Percentiles rank a stretch among this genome's conserved stretches.
These are phyloP conservation scores for Lasaia peninsularis DNA, from an alignment of 1,140 invertebrate genomes.

Conservation along the genomic window DNA sequence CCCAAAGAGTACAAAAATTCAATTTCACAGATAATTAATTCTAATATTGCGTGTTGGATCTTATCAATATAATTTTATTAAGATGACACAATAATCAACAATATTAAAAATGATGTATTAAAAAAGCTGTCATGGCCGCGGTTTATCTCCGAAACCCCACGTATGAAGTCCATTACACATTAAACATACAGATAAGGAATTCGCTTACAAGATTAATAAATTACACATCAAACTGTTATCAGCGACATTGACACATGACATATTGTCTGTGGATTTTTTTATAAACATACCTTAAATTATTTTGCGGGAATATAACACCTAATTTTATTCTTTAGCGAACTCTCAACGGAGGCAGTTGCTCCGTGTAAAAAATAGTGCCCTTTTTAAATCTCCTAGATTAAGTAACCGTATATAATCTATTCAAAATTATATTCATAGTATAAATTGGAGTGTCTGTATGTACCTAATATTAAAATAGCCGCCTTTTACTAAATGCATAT, in stretches of 20 bases:
- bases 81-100: slow-evolving; percentile 7
- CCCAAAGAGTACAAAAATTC: background rate
- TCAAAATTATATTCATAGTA: no score
- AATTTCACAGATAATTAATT: slow-evolving; percentile 2
- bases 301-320: background rate
- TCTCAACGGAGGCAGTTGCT: no score
- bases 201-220: slow-evolving; percentile 22
- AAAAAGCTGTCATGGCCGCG: slow-evolving; percentile 13
- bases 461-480: no score
- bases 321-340: background rate
- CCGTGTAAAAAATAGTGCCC: no score
- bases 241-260: slow-evolving; percentile 23
- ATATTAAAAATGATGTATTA: slow-evolving; percentile 9
- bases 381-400: no score
- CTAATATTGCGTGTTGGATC: background rate
- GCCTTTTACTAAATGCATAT: no score
- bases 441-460: no score
- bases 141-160: slow-evolving; percentile 13
- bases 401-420: no score
- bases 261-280: slow-evolving; percentile 20
- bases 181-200: slow-evolving; percentile 17
- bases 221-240: slow-evolving; percentile 27
- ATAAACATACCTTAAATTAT: background rate
- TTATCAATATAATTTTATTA: slow-evolving; percentile 7
- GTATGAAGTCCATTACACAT: slow-evolving; percentile 18